phyloP scores from a whole-genome alignment of 1,140 invertebrate genomes.

The Dendrolimus punctatus region DNA sequence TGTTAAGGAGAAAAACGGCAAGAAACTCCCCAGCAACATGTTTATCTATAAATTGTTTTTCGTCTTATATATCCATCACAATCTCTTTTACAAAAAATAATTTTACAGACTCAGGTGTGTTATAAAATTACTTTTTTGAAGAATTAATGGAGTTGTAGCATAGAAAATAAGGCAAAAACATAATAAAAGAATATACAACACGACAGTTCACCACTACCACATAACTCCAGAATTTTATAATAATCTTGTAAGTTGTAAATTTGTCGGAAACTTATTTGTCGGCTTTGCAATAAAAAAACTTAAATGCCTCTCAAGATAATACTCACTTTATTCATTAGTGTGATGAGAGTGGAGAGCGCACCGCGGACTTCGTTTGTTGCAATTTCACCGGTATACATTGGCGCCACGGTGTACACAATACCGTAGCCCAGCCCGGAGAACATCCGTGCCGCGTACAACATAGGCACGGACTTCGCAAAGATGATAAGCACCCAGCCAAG shows the following conservation, averaged over 20 bases:
- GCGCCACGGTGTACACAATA: conserved; percentile 76
- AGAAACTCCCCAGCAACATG: too few relatives aligned
- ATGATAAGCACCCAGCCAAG: conserved; percentile 79
- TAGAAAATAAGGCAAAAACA: too few relatives aligned
- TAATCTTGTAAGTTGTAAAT: neutral
- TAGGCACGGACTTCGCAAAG: conserved; percentile 59
- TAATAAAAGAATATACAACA: too few relatives aligned
- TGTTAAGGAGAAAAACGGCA: too few relatives aligned
- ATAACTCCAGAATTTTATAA: neutral
- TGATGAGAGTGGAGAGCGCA: conserved; percentile 79
- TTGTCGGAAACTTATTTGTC: too few relatives aligned
- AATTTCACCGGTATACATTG: conserved; percentile 80
- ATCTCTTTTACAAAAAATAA: too few relatives aligned
- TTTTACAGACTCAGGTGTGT: too few relatives aligned
- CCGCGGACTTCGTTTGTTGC: conserved; percentile 80
- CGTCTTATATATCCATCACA: too few relatives aligned
- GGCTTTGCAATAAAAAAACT: neutral
- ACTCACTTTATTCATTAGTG: conserved; percentile 74
- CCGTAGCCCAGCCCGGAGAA: conserved; percentile 80
- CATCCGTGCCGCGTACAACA: conserved; percentile 71
- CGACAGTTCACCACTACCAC: too few relatives aligned
- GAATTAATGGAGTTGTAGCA: too few relatives aligned
- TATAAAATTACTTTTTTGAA: too few relatives aligned
- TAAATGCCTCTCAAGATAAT: neutral
- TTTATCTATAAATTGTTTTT: too few relatives aligned